Conservation (phyloP, 2,113 vertebrate species). For the Diphyllodes magnificus region DNA sequence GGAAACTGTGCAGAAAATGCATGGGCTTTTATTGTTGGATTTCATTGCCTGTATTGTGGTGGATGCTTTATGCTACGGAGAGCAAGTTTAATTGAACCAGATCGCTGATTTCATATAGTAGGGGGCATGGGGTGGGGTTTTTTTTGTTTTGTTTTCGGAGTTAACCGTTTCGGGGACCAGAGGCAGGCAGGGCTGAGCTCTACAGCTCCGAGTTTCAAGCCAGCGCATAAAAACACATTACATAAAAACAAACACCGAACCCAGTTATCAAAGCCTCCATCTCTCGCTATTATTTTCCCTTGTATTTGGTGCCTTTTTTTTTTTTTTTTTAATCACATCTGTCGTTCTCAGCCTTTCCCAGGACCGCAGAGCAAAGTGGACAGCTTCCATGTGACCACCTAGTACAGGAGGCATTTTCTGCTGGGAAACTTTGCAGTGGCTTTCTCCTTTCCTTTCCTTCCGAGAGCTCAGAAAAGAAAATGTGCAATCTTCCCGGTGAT, state of each 20-base stretch:
- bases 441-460: slow-evolving; percentile 22
- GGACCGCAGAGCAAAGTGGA: background rate
- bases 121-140: background rate
- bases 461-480: background rate
- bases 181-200: background rate
- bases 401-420: slow-evolving; percentile 15
- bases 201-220: background rate
- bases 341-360: slow-evolving; percentile 17
- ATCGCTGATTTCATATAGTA: slow-evolving; percentile 43
- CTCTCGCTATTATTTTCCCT: slow-evolving; percentile 31
- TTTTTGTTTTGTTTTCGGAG: background rate
- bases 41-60: slow-evolving; percentile 45
- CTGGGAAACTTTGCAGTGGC: background rate
- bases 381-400: slow-evolving; percentile 35
- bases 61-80: slow-evolving; percentile 58
- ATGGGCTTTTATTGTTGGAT: slow-evolving; percentile 48
- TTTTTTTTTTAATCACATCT: background rate
- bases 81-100: slow-evolving; percentile 56
- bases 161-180: slow-evolving; percentile 37
- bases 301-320: background rate
- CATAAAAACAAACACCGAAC: slow-evolving; percentile 20
- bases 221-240: slow-evolving; percentile 28
- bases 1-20: slow-evolving; percentile 51
- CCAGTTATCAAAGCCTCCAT: slow-evolving; percentile 23
- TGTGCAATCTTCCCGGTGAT: slow-evolving; percentile 19